Base-by-base conservation (phyloP, 2,113 vertebrate species). In the Psittacula cyanocephala region DNA sequence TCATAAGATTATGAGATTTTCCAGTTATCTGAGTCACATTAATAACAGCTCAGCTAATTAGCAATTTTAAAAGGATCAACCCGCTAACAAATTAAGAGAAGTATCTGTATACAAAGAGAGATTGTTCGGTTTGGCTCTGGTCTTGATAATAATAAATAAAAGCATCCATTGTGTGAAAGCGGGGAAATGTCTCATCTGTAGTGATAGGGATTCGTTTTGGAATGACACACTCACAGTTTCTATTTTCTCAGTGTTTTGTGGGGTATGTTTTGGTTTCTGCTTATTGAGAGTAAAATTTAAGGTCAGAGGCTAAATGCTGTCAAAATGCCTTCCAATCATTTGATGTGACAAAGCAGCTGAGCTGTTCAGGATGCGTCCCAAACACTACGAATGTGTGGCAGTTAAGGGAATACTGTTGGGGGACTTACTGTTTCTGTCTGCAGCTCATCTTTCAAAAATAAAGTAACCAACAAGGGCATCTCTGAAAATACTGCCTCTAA, bases 111-210 rank as follows among this genome's bases (percentile, higher is more conserved):
- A 96, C 87, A 96, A 93, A 94, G 82, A 91, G 80, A 62, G 67
- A 81, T 91, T 97, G 95, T 96, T 95, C 72, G 0, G 39, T 92
- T 89, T 94, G 91, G 94, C 76, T 95, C 75, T 85, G 60, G 41
- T 86, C 87, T 95, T 94, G 90, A 83, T 52, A 92, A 78, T 53
- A 94, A 91, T 86, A 97, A 96, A 96, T 92, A 97, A 96, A 96
- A 92, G 95, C 91, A 91, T 74, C 88, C 88, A 95, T 96, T 97
- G 95, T 95, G 90, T 79, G 69, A 68, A 93, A 92, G 93, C 37
- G 0, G 89, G 86, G 86, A 95, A 92, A 94, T 31, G 43, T 91
- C 92, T 95, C 95, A 86, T 94, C 87, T 64, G 86, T 77, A 65
- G 90, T 19, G n/a, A 83, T 74, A 71, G 89, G 86, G 89, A 97